Conservation (phyloP, 2,797 vertebrate species). For the Erithacus rubecula region DNA sequence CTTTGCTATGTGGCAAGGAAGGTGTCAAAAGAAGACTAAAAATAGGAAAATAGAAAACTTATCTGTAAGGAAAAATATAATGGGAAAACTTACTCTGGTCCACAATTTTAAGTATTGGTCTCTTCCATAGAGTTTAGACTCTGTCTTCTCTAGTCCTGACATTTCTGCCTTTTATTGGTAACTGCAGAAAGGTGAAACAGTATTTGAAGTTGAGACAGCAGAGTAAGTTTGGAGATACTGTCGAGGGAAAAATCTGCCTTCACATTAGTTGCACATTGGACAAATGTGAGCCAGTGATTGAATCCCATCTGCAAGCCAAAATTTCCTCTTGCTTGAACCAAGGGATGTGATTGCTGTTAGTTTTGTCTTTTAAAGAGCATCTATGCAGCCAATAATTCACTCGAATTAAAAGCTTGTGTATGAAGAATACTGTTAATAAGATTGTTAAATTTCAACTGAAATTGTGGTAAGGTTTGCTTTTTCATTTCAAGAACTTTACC, state of each 20-base stretch:
- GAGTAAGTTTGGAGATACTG: not conserved
- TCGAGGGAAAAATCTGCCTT: not conserved
- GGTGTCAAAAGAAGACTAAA: not conserved
- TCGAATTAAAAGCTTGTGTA: not conserved
- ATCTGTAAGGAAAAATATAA: not conserved
- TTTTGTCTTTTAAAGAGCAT: not conserved
- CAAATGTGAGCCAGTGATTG: not conserved
- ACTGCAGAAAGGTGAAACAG: not conserved
- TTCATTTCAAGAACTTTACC: not conserved
- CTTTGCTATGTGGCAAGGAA: not conserved
- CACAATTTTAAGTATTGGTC: not conserved
- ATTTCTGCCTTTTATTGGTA: not conserved
- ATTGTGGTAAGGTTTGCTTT: not conserved
- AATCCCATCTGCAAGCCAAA: not conserved
- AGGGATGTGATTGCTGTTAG: not conserved
- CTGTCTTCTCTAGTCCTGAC: not conserved
- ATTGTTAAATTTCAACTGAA: not conserved
- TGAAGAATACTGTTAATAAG: not conserved
- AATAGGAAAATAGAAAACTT: not conserved
- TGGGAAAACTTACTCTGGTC: not conserved
- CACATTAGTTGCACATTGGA: not conserved
- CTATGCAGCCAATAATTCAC: not conserved
- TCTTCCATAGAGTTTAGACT: not conserved
- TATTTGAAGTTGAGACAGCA: not conserved
- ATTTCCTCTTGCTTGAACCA: not conserved